A percentile compares a stretch with the other conserved stretches of the same genome.
These are phyloP conservation scores for Pomatorhinus ruficollis DNA, from an alignment of 2,113 vertebrate species.

Conservation along the genomic window DNA sequence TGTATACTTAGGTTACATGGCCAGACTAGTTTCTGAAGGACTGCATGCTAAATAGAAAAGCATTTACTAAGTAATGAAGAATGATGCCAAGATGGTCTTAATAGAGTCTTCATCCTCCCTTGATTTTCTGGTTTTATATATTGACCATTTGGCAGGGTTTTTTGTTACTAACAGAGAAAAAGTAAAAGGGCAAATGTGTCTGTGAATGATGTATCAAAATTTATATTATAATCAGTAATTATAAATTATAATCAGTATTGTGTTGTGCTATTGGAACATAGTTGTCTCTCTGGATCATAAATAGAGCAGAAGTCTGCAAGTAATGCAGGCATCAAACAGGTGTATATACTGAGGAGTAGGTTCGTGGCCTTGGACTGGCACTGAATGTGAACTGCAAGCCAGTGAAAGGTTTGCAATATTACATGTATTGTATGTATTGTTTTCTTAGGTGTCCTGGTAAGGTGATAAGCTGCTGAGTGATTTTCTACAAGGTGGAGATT, in stretches of 20 bases:
- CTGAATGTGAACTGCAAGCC: not conserved
- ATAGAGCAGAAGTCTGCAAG: not conserved
- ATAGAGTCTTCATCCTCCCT: not conserved
- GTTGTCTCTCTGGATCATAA: not conserved
- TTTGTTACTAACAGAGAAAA: not conserved
- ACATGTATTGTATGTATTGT: rapidly evolving
- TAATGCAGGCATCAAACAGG: not conserved
- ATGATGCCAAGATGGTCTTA: not conserved
- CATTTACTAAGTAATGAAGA: not conserved
- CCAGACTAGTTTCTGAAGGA: not conserved
- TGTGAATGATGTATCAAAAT: not conserved
- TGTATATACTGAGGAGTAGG: not conserved
- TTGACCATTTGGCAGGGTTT: rapidly evolving
- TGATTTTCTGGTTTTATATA: not conserved
- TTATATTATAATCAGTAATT: not conserved
- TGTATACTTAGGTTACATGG: not conserved
- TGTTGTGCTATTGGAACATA: not conserved
- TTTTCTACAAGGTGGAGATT: not conserved
- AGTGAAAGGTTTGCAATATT: not conserved
- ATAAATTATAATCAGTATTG: not conserved
- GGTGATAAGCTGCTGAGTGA: not conserved
- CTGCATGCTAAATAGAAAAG: not conserved
- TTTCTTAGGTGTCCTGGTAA: not conserved
- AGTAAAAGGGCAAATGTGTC: not conserved
- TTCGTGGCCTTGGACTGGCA: not conserved